Evolutionary conservation across 2,113 vertebrate genomes (phyloP).

Genomic region (Corynorhinus townsendii): DNA sequence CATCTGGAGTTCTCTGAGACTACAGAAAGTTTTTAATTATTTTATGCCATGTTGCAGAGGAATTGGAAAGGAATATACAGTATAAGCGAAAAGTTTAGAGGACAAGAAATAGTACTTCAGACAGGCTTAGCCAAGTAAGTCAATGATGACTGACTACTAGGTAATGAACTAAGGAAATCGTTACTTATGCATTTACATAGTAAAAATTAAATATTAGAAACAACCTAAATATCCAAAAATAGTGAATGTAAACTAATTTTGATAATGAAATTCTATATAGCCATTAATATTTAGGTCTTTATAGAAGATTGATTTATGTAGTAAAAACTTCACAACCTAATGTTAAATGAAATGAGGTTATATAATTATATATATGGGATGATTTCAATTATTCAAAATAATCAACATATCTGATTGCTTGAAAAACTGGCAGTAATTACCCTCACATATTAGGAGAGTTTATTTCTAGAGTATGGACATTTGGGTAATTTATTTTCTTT

Average conservation of each 20-base stretch:
- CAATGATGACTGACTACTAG: not conserved
- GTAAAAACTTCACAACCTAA: not conserved
- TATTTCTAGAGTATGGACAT: not conserved
- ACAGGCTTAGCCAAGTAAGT: not conserved
- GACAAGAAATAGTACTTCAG: not conserved
- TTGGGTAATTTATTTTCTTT: not conserved
- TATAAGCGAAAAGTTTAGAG: not conserved
- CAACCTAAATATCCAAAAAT: not conserved
- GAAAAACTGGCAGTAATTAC: not conserved
- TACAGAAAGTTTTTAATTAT: not conserved
- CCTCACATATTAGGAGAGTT: not conserved
- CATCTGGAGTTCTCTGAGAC: not conserved
- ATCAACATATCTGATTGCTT: not conserved
- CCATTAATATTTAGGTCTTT: not conserved
- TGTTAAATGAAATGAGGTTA: not conserved
- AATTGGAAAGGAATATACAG: not conserved
- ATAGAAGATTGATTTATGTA: not conserved
- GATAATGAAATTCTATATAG: not conserved
- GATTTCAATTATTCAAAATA: not conserved
- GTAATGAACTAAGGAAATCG: not conserved
- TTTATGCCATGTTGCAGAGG: not conserved
- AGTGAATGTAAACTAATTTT: not conserved
- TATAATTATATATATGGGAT: not conserved
- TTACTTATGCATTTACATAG: not conserved
- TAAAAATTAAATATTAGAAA: not conserved